These are phyloP conservation scores for Pygoscelis adeliae DNA, from an alignment of 2,113 vertebrate genomes.

Conservation along the genomic window DNA sequence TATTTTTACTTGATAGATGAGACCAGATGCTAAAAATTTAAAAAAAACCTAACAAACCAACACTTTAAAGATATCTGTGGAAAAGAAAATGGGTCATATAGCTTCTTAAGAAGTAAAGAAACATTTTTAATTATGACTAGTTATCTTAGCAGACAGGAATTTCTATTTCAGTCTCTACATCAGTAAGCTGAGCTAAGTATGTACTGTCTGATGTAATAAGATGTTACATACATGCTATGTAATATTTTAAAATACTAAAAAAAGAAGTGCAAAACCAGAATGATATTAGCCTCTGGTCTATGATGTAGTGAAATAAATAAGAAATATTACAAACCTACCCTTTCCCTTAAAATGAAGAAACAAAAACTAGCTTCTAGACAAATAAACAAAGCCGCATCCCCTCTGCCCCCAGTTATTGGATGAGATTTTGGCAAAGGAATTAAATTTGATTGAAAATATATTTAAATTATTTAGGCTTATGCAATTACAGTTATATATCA, in stretches of 20 bases:
- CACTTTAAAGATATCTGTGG: neutral
- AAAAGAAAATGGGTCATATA: neutral
- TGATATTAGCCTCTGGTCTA: neutral
- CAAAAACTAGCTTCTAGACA: neutral
- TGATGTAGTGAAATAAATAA: neutral
- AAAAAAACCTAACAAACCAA: neutral
- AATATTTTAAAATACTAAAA: neutral
- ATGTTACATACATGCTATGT: neutral
- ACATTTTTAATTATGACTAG: neutral
- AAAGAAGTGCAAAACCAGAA: neutral
- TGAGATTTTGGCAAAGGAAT: neutral
- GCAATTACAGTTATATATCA: neutral
- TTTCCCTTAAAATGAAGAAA: neutral
- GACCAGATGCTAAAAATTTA: neutral
- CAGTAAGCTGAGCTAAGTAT: neutral
- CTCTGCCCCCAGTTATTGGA: fast-evolving
- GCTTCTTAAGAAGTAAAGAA: neutral
- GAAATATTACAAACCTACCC: neutral
- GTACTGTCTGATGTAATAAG: neutral
- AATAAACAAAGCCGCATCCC: neutral
- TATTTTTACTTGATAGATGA: neutral
- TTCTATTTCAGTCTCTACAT: neutral
- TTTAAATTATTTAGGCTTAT: neutral
- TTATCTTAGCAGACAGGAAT: neutral
- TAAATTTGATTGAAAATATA: neutral